Conservation (phyloP, 2,113 vertebrate genomes). For the Engystomops pustulosus region DNA sequence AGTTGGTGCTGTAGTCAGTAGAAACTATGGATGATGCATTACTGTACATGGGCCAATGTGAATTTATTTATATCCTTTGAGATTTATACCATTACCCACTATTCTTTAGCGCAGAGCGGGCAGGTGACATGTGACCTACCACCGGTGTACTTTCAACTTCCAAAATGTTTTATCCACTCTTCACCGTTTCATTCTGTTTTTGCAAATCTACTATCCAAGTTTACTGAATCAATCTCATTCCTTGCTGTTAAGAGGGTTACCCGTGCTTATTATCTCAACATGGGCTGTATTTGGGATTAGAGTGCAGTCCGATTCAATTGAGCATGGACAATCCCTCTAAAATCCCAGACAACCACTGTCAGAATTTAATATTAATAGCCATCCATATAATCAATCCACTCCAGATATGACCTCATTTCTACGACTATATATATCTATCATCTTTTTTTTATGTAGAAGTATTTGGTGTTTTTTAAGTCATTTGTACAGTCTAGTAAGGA, state of each 20-base stretch:
- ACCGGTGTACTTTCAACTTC: not conserved
- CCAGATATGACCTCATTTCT: too few species aligned
- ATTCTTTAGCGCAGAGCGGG: not conserved
- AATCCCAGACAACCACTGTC: too few species aligned
- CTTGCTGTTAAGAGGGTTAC: not conserved
- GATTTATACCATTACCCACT: not conserved
- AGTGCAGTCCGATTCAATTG: not conserved
- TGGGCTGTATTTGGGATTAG: not conserved
- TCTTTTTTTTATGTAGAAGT: too few species aligned
- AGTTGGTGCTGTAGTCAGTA: slow-evolving; percentile 57
- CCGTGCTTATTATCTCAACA: not conserved
- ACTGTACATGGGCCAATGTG: not conserved
- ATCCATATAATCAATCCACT: too few species aligned
- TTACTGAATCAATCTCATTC: not conserved
- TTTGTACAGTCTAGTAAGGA: too few species aligned
- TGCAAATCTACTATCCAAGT: too few species aligned
- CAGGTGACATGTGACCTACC: not conserved
- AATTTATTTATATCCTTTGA: not conserved
- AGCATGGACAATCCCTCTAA: not conserved
- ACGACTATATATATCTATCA: too few species aligned
- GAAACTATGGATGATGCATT: not conserved
- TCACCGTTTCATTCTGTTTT: not conserved
- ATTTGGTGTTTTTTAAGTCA: too few species aligned
- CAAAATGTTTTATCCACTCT: too few species aligned
- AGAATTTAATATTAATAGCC: too few species aligned